phyloP scores from a whole-genome alignment of 2,888 invertebrate genomes.

The Caenorhabditis virilis region DNA sequence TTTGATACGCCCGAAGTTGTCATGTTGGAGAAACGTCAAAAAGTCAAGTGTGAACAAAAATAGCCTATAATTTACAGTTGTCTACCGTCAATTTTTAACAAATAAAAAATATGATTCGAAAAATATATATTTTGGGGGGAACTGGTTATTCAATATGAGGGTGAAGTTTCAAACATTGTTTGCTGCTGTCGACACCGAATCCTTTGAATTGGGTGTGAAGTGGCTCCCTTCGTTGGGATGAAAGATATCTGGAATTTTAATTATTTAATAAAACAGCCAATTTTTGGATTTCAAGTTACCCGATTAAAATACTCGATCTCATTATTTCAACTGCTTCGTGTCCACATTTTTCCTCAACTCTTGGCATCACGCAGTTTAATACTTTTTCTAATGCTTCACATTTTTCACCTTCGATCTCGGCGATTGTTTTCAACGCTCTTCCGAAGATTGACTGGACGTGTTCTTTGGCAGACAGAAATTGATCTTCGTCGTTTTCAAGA shows the following conservation, averaged over 20 bases:
- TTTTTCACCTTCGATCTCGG: constrained; percentile 45
- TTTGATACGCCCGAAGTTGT: too few species aligned
- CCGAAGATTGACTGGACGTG: constrained; percentile 39
- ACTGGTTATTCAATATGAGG: constrained; percentile 25
- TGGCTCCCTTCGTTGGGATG: constrained; percentile 36
- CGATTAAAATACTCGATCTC: constrained; percentile 34
- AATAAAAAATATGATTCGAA: too few species aligned
- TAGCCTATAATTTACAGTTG: too few species aligned
- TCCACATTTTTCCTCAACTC: constrained; percentile 39
- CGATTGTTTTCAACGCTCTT: constrained; percentile 27
- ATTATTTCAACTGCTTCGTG: constrained; percentile 29
- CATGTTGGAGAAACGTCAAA: too few species aligned
- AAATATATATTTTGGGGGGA: too few species aligned
- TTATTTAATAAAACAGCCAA: neutral
- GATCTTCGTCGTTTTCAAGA: constrained; percentile 39
- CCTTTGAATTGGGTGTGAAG: constrained; percentile 42
- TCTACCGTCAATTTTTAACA: too few species aligned
- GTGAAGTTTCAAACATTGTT: constrained; percentile 29
- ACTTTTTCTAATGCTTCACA: constrained; percentile 37
- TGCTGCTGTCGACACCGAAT: constrained; percentile 35
- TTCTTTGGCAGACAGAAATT: constrained; percentile 39
- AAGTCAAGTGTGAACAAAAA: too few species aligned
- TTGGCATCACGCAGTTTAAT: constrained; percentile 38
- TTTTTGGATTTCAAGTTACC: constrained; percentile 12
- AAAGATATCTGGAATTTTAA: constrained; percentile 38